Base-by-base conservation (phyloP, 1,140 invertebrate genomes). In the Drosophila obscura region DNA sequence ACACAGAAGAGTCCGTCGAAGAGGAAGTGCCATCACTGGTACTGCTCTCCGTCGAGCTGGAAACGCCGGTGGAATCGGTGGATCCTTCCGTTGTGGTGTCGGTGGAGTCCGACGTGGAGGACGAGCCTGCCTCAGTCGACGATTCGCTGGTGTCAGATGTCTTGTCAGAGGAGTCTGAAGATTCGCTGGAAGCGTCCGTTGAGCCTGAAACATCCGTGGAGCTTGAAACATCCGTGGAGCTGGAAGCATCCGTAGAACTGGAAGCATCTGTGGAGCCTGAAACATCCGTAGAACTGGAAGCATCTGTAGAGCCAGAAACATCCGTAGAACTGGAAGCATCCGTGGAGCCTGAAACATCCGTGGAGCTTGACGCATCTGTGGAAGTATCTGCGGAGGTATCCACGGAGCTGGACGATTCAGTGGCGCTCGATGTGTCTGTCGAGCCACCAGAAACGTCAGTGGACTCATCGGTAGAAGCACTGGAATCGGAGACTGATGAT, bases 1-100 rank as follows among this genome's bases (percentile, higher is more conserved):
- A 64, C n/a, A 50, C 75, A 13, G 80, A 61, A 13, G 76, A 67
- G 41, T 67, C 75, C 3, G 77, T 77, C 11, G 80, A 64, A 24
- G 58, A 48, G 0, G 76, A 68, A 26, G 49, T 41, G 2, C 48
- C 80, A n/a, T 55, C 74, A 19, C 75, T 65, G n/a, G 74, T 73
- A 28, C 58, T 52, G 49, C 51, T 58, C 5, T 66, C 62, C 2
- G 74, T 83, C 11, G 79, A 56, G n/a, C 49, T 43, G 6, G 66
- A 67, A 26, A 63, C 45, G n/a, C 74, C 77, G 11, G 75, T 67
- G 19, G 73, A 67, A 16, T 61, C 52, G 16, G 59, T 46, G 5
- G 55, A 51, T 2, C 13, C 28, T 3, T 61, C 58, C 8, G 71
- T 19, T 19, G 19, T 59, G 9, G 55, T 61, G 3, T 52, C 53